A percentile compares a stretch with the other conserved stretches of the same genome.
Conservation (phyloP, 1,140 invertebrate species). For the Holcopasites calliopsidis region DNA sequence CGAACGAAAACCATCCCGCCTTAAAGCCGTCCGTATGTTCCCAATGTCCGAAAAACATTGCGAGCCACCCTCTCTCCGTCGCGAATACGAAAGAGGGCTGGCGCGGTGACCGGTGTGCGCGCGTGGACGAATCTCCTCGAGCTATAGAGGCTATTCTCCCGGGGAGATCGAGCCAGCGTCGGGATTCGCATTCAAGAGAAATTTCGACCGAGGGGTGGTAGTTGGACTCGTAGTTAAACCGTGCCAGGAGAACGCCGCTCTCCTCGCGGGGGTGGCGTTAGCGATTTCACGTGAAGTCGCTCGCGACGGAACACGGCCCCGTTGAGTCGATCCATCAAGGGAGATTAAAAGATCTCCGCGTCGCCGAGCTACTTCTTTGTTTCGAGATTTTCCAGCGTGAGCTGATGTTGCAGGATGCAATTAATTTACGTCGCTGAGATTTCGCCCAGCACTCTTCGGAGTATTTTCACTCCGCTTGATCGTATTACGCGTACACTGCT, state of each 20-base stretch:
- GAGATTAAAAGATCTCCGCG: slow-evolving; percentile 15
- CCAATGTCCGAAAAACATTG: slow-evolving; percentile 78
- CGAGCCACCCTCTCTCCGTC: slow-evolving; percentile 45
- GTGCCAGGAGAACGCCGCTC: background rate
- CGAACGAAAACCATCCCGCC: slow-evolving; percentile 49
- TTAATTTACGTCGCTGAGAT: background rate
- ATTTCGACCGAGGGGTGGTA: background rate
- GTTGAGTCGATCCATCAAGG: background rate
- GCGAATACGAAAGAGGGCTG: slow-evolving; percentile 36
- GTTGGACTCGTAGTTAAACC: background rate
- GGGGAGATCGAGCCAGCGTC: background rate
- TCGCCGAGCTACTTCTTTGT: background rate
- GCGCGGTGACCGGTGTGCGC: slow-evolving; percentile 5
- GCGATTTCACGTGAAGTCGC: slow-evolving; percentile 17
- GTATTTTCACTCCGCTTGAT: background rate
- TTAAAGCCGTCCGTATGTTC: slow-evolving; percentile 43
- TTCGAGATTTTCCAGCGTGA: background rate
- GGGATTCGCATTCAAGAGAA: slow-evolving; percentile 15
- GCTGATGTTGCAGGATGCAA: background rate
- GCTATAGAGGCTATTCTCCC: background rate
- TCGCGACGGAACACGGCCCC: background rate
- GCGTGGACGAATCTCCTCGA: slow-evolving; percentile 33
- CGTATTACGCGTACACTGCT: too few relatives aligned
- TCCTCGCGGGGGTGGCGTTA: background rate
- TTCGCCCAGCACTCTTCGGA: background rate